Base-by-base conservation (phyloP, 2,888 invertebrate species). In the Papilio gigon region DNA sequence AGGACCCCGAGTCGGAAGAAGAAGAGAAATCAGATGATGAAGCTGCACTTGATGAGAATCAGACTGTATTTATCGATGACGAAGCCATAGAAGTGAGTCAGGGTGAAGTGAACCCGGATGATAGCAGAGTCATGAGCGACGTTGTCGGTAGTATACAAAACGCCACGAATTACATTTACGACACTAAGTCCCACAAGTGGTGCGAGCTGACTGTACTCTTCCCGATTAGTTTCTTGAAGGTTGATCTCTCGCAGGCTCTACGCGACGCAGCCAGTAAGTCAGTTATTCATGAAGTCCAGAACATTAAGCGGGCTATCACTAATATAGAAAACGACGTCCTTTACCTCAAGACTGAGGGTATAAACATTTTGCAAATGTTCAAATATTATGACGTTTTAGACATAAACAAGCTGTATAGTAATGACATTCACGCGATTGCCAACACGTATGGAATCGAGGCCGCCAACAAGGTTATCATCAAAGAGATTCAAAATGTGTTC, bases 391-490 rank as follows among this genome's bases (percentile, higher is more conserved):
- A 96, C 66, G 81, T 97, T 3, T 85, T 99, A 33, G 95, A 98
- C 84, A 85, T 99, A 60, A 95, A 96, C 77, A 94, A 94, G 71
- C 85, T 99, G 1, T 98, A 98, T 86, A 96, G 97, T 44, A 99
- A 99, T 82, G 98, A 99, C 82, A 96, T 99, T 71, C 97, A 98
- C 79, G 95, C 95, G 1, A 95, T 99, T 78, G 97, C 98, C 0
- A 93, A 94, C 70, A 97, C 95, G 0, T 99, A 98, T 80, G 99
- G 99, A 0, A 98, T 99, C 73, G 99, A 99, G 92, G 99, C 99
- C 0, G 99, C 98, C 0, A 94, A 95, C 62, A 95, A 95, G 84
- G 97, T 97, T 2, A 96, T 99, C 68, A 95, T 98, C 12, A 97
- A 96, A 88, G 99, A 99, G 93, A 96, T 99, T 58, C 95, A 96